Conservation (phyloP, 2,113 vertebrate genomes). For the Numenius arquata region DNA sequence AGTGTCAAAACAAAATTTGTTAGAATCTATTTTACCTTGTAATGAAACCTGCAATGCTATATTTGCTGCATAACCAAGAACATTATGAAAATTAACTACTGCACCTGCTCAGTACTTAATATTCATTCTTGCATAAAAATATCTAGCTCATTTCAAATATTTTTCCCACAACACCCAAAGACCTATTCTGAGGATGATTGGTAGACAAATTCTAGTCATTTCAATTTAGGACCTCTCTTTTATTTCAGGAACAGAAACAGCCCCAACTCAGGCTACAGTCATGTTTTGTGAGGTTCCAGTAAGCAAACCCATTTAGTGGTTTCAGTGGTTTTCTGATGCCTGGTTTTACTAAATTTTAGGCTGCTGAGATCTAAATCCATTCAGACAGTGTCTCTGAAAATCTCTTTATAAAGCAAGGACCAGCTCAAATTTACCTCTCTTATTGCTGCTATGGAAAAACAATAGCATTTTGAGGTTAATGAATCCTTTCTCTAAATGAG, state of each 20-base stretch:
- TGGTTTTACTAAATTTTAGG: not conserved
- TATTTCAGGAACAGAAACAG: not conserved
- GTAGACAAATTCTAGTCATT: not conserved
- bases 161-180: not conserved
- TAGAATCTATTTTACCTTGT: constrained; percentile 45
- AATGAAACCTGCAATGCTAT: constrained; percentile 48
- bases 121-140: constrained; percentile 28
- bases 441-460: not conserved
- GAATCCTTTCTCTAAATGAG: constrained; percentile 15
- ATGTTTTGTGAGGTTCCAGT: not conserved
- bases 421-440: not conserved
- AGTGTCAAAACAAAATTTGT: constrained; percentile 63
- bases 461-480: not conserved
- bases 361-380: not conserved
- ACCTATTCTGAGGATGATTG: not conserved
- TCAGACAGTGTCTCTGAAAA: not conserved
- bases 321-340: not conserved
- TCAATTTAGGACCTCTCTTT: not conserved
- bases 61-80: constrained; percentile 50
- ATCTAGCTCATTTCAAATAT: not conserved
- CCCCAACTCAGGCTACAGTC: not conserved
- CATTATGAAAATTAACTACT: constrained; percentile 62
- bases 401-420: not conserved
- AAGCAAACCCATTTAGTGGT: not conserved
- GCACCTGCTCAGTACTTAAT: constrained; percentile 53